Percentiles rank a stretch among this genome's conserved stretches.
These are phyloP conservation scores for Eretmochelys imbricata DNA, from an alignment of 2,113 vertebrate species.

Conservation along the genomic window DNA sequence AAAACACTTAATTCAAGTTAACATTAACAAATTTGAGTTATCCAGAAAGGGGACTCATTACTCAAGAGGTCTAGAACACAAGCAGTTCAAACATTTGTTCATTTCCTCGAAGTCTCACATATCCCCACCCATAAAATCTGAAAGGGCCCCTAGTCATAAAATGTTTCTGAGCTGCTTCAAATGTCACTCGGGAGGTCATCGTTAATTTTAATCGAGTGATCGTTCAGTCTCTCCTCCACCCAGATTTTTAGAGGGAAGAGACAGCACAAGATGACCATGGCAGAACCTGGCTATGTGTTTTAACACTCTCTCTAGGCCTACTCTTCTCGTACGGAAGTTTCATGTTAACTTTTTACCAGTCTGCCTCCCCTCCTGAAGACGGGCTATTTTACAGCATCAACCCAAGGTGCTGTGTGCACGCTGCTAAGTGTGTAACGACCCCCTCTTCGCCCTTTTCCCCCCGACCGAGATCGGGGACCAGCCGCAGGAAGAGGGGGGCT, in stretches of 20 bases:
- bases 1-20: neutral
- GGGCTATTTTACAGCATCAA: neutral
- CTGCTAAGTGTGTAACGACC: neutral
- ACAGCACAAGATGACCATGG: too few relatives aligned
- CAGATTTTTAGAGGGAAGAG: neutral
- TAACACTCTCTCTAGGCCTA: neutral
- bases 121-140: neutral
- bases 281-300: neutral
- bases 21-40: neutral
- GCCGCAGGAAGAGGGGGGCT: neutral
- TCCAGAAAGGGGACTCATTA: neutral
- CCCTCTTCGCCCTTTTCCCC: neutral
- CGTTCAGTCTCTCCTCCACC: neutral
- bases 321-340: neutral
- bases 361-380: neutral
- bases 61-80: neutral
- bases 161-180: neutral
- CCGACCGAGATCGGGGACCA: neutral
- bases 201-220: neutral
- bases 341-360: neutral
- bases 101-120: neutral
- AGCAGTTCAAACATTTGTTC: neutral
- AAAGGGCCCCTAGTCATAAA: neutral
- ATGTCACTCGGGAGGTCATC: accelerated
- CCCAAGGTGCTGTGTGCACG: accelerated